These are phyloP conservation scores for Leptopilina clavipes DNA, from an alignment of 1,140 invertebrate genomes.

Conservation along the genomic window DNA sequence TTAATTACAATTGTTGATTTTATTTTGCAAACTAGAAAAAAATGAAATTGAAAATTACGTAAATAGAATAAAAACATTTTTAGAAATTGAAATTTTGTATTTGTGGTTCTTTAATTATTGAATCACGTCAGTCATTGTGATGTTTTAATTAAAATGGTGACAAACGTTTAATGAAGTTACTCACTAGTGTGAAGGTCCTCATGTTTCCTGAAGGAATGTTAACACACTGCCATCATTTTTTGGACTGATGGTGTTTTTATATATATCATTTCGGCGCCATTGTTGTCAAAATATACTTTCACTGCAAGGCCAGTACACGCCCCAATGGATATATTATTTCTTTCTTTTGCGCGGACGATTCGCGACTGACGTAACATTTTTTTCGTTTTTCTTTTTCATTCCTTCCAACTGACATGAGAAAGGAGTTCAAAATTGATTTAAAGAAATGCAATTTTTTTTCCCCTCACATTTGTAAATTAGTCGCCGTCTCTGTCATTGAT, in stretches of 20 bases:
- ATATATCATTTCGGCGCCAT: constrained; percentile 53
- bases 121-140: too few species aligned
- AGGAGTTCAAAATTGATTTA: neutral
- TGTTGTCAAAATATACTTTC: constrained; percentile 60
- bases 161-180: constrained; percentile 45
- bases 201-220: constrained; percentile 55
- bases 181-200: constrained; percentile 59
- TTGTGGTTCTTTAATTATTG: too few species aligned
- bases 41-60: neutral
- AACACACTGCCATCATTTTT: constrained; percentile 56
- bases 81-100: too few species aligned
- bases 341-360: constrained; percentile 55
- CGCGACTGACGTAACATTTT: constrained; percentile 54
- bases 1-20: too few species aligned
- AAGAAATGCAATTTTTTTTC: neutral
- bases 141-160: neutral
- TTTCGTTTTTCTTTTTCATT: too few species aligned
- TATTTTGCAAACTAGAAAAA: too few species aligned
- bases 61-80: neutral
- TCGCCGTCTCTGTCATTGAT: neutral
- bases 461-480: neutral
- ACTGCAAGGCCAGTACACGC: constrained; percentile 55
- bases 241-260: constrained; percentile 59
- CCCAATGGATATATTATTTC: constrained; percentile 46
- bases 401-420: constrained; percentile 26